These are phyloP conservation scores for Chlorocebus sabaeus DNA, from an alignment of 2,113 vertebrate genomes.

Conservation along the genomic window DNA sequence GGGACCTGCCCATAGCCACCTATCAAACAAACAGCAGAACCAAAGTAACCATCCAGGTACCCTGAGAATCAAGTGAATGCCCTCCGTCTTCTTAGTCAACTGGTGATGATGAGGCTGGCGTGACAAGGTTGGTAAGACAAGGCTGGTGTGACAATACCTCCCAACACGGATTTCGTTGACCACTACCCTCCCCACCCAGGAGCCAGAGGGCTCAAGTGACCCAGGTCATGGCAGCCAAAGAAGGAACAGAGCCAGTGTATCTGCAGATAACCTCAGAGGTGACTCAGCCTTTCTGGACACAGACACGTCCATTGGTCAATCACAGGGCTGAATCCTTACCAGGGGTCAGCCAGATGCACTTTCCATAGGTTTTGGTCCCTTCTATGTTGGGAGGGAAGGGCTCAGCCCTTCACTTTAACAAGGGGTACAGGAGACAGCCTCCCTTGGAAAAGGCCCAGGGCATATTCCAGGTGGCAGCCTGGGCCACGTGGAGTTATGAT, in stretches of 20 bases:
- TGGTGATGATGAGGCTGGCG: fast-evolving
- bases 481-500: neutral
- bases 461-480: neutral
- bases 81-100: neutral
- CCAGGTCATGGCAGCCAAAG: neutral
- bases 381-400: neutral
- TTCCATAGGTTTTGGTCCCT: too few relatives aligned
- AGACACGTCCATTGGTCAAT: neutral
- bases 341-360: neutral
- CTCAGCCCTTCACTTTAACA: neutral
- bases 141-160: neutral
- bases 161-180: fast-evolving
- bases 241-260: neutral
- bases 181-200: fast-evolving
- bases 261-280: neutral
- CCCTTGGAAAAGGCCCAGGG: neutral
- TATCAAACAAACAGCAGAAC: neutral
- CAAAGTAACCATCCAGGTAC: neutral
- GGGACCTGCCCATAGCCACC: neutral
- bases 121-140: fast-evolving
- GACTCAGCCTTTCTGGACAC: neutral
- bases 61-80: neutral
- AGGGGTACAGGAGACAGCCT: too few relatives aligned
- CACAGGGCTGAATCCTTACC: neutral
- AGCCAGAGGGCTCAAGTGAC: neutral